A percentile compares a stretch with the other conserved stretches of the same genome.
These are phyloP conservation scores for Xiphias gladius DNA, from an alignment of 2,113 vertebrate species.

Conservation along the genomic window DNA sequence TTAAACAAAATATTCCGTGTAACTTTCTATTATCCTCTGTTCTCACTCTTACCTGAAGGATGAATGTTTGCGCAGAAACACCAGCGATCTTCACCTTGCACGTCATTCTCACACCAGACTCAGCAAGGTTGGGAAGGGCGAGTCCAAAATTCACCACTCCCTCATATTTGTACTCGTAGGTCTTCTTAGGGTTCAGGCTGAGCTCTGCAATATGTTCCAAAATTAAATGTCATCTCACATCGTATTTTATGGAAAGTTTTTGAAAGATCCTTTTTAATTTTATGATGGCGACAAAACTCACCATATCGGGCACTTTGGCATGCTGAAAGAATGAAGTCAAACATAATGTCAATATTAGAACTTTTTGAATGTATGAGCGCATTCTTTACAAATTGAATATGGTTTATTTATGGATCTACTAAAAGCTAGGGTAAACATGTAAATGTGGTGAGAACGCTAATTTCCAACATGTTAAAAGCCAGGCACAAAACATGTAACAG, in stretches of 20 bases:
- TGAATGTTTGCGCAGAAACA: slow-evolving; percentile 66
- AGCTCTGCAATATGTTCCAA: slow-evolving; percentile 71
- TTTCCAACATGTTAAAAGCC: background rate
- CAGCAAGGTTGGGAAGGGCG: slow-evolving; percentile 70
- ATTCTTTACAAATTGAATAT: background rate
- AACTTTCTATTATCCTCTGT: background rate
- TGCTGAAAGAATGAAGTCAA: slow-evolving; percentile 63
- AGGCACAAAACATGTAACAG: background rate
- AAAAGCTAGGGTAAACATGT: too few relatives aligned
- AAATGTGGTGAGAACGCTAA: background rate
- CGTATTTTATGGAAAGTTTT: background rate
- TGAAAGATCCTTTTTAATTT: background rate
- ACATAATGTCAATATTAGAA: slow-evolving; percentile 11
- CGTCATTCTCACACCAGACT: slow-evolving; percentile 75
- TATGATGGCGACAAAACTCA: slow-evolving; percentile 61
- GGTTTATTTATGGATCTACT: background rate
- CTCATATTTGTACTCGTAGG: slow-evolving; percentile 83
- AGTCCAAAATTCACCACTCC: slow-evolving; percentile 79
- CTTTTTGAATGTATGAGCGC: background rate
- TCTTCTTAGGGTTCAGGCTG: slow-evolving; percentile 75
- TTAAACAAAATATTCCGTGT: background rate
- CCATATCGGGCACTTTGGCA: slow-evolving; percentile 77
- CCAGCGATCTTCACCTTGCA: slow-evolving; percentile 79
- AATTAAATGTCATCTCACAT: background rate
- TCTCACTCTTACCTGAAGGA: slow-evolving; percentile 76